Evolutionary conservation across 2,888 invertebrate genomes (phyloP).

Genomic region (Leistus spinibarbis): DNA sequence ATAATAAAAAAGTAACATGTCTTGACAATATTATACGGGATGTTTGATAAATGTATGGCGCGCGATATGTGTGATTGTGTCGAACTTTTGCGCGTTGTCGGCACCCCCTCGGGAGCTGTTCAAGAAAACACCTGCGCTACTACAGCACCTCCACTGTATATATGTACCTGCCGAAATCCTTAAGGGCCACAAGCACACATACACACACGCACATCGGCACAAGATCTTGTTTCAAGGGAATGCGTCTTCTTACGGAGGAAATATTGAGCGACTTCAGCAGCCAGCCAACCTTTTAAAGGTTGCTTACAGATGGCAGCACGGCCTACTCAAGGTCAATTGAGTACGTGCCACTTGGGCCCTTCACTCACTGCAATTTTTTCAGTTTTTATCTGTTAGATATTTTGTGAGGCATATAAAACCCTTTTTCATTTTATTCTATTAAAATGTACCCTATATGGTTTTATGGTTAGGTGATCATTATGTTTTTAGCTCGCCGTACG

Average conservation of each 20-base stretch:
- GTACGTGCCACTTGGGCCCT: not conserved
- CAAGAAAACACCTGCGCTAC: slow-evolving; percentile 13
- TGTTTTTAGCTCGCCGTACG: too few relatives aligned
- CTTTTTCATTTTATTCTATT: not conserved
- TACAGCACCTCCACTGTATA: not conserved
- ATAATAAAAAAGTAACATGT: not conserved
- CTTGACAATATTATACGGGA: not conserved
- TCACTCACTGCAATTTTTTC: not conserved
- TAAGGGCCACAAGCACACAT: not conserved
- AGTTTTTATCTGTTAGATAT: not conserved
- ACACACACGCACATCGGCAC: not conserved
- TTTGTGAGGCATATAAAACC: not conserved
- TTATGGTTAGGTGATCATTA: not conserved
- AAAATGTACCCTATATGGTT: not conserved
- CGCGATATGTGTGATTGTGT: slow-evolving; percentile 9
- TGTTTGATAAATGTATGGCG: slow-evolving; percentile 6
- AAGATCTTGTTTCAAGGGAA: not conserved
- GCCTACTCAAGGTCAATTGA: not conserved
- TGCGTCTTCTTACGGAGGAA: not conserved
- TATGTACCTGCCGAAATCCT: not conserved
- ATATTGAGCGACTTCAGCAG: not conserved
- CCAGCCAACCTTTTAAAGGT: not conserved
- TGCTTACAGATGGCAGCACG: not conserved
- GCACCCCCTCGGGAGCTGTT: slow-evolving; percentile 6
- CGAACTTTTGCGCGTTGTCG: slow-evolving; percentile 5